Base-by-base conservation (phyloP, 2,113 vertebrate species). In the Xiphias gladius region DNA sequence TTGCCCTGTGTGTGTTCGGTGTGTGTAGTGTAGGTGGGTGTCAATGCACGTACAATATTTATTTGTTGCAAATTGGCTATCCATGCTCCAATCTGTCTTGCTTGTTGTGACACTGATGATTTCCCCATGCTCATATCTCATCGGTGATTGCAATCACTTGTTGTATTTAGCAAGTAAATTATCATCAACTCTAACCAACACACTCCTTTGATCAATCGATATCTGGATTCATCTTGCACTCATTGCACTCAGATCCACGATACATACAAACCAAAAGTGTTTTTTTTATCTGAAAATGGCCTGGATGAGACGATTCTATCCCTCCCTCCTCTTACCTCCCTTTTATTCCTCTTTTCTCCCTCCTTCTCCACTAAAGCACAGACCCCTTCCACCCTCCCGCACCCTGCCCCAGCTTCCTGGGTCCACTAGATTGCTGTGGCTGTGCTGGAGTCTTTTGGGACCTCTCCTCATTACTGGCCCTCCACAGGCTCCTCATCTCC, bases 401-500 rank as follows among this genome's bases (percentile, higher is more conserved):
- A 67, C 26, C 43, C 32, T 26, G 2, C 69, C 37, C 48, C 50
- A 17, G 75, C 66, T 61, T 52, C 9, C 50, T n/a, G 26, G 41
- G 12, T 22, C 57, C 59, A 28, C 28, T 32, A 65, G 79, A 93
- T 90, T 91, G 81, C 66, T 1, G 26, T 61, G 77, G 81, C 83
- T 84, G 26, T 74, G 57, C 55, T 7, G 6, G 30, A 24, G 80
- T 82, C 91, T 91, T 83, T 66, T 74, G 92, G 91, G 92, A 92
- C 87, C 71, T 88, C 80, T 87, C 73, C 88, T 93, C 89, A 94
- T 93, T 94, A 92, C 79, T 19, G 57, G 64, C 84, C 88, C 85
- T 86, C 85, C 68, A 68, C 58, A 81, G 76, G 81, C 88, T 86
- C 71, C 88, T 80, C 90, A 73, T 88, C 76, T 79, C 88, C 66